Evolutionary conservation across 2,888 invertebrate species (phyloP).

Genomic region (Xestoiulus laeticollis): DNA sequence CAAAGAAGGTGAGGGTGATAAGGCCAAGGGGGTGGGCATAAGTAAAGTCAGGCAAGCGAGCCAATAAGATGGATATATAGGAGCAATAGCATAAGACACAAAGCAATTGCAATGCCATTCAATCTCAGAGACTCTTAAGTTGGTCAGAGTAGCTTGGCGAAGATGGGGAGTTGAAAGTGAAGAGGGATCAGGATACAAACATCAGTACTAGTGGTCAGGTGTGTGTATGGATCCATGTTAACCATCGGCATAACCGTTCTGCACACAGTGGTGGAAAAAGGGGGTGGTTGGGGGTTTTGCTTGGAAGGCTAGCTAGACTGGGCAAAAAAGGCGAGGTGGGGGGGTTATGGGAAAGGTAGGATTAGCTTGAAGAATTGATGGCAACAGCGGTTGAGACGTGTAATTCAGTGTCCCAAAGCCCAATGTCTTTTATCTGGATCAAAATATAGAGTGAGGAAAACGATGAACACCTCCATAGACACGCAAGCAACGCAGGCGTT

Average conservation of each 20-base stretch:
- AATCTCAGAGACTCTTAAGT: slow-evolving; percentile 33
- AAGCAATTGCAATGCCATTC: slow-evolving; percentile 37
- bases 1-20: slow-evolving; percentile 40
- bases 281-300: too few species aligned
- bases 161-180: neutral
- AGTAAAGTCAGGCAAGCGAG: slow-evolving; percentile 37
- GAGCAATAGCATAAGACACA: slow-evolving; percentile 37
- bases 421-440: slow-evolving; percentile 52
- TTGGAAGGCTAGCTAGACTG: neutral
- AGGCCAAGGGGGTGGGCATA: slow-evolving; percentile 17
- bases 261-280: neutral
- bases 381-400: slow-evolving; percentile 49
- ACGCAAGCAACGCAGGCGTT: neutral
- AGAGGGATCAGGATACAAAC: slow-evolving; percentile 21
- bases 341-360: slow-evolving; percentile 46
- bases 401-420: slow-evolving; percentile 51
- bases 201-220: slow-evolving; percentile 24
- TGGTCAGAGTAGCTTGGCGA: slow-evolving; percentile 19
- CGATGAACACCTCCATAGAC: slow-evolving; percentile 34
- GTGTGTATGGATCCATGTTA: slow-evolving; percentile 23
- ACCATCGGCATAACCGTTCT: slow-evolving; percentile 19
- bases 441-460: slow-evolving; percentile 36
- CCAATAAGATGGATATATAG: slow-evolving; percentile 37
- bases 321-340: slow-evolving; percentile 3
- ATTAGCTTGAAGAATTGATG: slow-evolving; percentile 53